Conservation (phyloP, 1,140 invertebrate species). For the Nephila pilipes region DNA sequence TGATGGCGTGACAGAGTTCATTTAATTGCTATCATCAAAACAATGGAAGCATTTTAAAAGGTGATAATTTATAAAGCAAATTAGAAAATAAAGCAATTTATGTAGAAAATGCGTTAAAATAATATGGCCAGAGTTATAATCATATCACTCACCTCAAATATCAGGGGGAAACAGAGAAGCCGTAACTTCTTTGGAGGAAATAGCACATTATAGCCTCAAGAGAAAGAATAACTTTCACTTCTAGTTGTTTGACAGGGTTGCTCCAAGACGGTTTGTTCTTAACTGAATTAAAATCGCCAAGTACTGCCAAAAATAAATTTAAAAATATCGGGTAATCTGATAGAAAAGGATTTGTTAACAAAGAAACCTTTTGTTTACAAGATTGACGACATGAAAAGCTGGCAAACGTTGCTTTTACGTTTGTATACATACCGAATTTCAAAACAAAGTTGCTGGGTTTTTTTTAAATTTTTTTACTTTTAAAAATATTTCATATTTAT, state of each 20-base stretch:
- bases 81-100: neutral
- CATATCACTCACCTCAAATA: neutral
- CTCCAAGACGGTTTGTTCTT: neutral
- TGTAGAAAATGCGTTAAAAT: neutral
- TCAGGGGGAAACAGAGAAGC: neutral
- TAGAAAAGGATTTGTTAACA: no score
- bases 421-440: no score
- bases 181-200: constrained; percentile 12
- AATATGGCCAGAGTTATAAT: constrained; percentile 14
- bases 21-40: no score
- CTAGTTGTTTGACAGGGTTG: neutral
- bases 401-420: no score
- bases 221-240: constrained; percentile 27
- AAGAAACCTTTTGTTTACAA: no score
- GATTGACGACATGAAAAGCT: no score
- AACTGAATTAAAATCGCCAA: neutral
- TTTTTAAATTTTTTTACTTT: no score
- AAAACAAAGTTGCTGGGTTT: no score
- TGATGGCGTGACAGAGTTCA: no score
- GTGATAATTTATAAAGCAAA: neutral
- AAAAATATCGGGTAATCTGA: no score
- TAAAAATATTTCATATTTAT: no score
- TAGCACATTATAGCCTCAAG: neutral
- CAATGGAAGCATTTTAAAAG: no score
- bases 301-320: neutral